Evolutionary conservation across 2,888 invertebrate genomes (phyloP), one percentile per base, ranked within the genome.

Genomic region (Lepidochrysops patricia): DNA sequence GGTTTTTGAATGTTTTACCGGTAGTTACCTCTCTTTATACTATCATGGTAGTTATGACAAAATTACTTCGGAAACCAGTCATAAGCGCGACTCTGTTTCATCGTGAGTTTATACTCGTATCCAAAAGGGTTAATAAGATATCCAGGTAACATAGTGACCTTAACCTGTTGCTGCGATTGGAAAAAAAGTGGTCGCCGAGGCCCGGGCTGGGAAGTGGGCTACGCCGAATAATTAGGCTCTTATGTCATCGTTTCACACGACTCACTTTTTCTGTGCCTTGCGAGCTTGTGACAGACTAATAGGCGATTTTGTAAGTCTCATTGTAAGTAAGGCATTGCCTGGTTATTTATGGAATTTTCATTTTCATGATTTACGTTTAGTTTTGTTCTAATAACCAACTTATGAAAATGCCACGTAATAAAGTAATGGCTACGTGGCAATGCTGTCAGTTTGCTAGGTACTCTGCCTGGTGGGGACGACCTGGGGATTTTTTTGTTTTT

Each of bases 91-190:
- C n/a, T n/a, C 13, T 5, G 37, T 9, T 19, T 43, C 12, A 9
- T 43, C 23, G 12, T 43, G 9, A 29, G 12, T 49, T 23, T 19
- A 29, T 19, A 54, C 29, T 32, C 5, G 5, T 19, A 15, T 19
- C 32, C 29, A 27, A 54, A 54, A 54, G 54, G 54, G 52, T 54
- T 54, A 29, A 32, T 54, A 54, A 54, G 32, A 15, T 54, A 54
- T 54, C 54, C 54, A 54, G 54, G 54, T 54, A 54, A 54, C 54
- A 54, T 54, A 54, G 32, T 54, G 54, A 54, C 54, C 54, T 54
- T 54, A 54, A 54, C 54, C 54, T 32, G 54, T 29, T 54, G 48
- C 48, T 49, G 54, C 19, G 54, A 32, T 54, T 9, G 54, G 32
- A 54, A 29, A 54, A 29, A 54, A 54, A 54, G 54, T 32, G 54